These are phyloP conservation scores for Agrochola litura DNA, from an alignment of 2,888 invertebrate genomes.

Conservation along the genomic window DNA sequence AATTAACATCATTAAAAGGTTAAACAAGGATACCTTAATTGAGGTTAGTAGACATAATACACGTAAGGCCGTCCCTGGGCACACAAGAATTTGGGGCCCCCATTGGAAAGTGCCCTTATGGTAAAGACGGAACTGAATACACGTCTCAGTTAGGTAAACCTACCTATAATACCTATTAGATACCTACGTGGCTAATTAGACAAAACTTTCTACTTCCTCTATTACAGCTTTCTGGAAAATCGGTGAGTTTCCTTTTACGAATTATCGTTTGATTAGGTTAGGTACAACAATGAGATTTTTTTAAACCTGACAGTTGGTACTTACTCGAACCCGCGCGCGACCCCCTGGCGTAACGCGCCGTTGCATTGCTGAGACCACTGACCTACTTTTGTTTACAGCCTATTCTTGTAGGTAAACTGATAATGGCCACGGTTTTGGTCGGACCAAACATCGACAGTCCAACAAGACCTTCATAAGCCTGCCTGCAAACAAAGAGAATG, in stretches of 20 bases:
- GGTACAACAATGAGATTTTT: too few species aligned
- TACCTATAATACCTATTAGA: not conserved
- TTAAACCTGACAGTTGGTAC: not conserved
- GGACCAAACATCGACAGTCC: not conserved
- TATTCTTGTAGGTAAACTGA: not conserved
- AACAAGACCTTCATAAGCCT: not conserved
- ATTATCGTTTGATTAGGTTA: not conserved
- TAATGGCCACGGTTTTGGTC: not conserved
- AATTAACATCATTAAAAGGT: conserved; percentile 22
- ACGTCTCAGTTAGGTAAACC: not conserved
- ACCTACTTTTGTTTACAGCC: not conserved
- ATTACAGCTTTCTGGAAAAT: not conserved
- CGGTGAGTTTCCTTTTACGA: not conserved
- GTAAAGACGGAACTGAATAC: not conserved
- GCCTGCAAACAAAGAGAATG: not conserved
- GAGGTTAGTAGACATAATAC: not conserved
- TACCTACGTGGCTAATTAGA: not conserved
- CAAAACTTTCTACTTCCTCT: not conserved
- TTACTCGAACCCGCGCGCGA: not conserved
- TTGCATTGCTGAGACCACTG: not conserved
- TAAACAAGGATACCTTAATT: conserved; percentile 4
- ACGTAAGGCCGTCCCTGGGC: not conserved
- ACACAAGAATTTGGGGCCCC: too few species aligned
- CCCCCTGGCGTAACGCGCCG: not conserved
- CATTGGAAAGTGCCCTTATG: too few species aligned